These are phyloP conservation scores for Tetropium fuscum DNA, from an alignment of 2,888 invertebrate genomes.

Conservation along the genomic window DNA sequence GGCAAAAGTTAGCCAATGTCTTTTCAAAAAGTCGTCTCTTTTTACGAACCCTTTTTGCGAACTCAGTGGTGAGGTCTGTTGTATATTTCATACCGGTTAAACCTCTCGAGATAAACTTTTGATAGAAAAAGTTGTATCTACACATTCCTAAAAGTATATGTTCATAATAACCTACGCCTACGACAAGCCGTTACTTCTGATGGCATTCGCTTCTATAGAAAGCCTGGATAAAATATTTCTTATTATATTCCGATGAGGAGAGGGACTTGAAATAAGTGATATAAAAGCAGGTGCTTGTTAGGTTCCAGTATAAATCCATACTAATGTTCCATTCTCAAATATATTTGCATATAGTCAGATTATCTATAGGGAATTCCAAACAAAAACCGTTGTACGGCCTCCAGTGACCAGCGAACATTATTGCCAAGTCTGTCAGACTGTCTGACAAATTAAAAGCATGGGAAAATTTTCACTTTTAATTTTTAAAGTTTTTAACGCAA, in stretches of 20 bases:
- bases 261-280: too few relatives aligned
- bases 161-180: slow-evolving; percentile 11
- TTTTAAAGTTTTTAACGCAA: too few relatives aligned
- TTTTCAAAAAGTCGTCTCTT: slow-evolving; percentile 8
- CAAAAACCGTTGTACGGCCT: too few relatives aligned
- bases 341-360: too few relatives aligned
- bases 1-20: slow-evolving; percentile 8
- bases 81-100: background rate
- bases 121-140: slow-evolving; percentile 26
- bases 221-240: background rate
- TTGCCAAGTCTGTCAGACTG: too few relatives aligned
- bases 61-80: background rate
- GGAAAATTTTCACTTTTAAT: too few relatives aligned
- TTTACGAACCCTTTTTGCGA: slow-evolving; percentile 19
- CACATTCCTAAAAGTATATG: slow-evolving; percentile 9
- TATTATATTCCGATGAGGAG: too few relatives aligned
- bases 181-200: background rate
- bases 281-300: too few relatives aligned
- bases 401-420: too few relatives aligned
- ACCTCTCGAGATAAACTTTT: slow-evolving; percentile 18
- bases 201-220: background rate
- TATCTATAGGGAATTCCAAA: too few relatives aligned
- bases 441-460: too few relatives aligned
- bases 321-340: too few relatives aligned
- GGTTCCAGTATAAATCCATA: background rate